Evolutionary conservation across 2,888 invertebrate genomes (phyloP), one percentile per base, ranked within the genome.

Genomic region (Rotaria sp.): DNA sequence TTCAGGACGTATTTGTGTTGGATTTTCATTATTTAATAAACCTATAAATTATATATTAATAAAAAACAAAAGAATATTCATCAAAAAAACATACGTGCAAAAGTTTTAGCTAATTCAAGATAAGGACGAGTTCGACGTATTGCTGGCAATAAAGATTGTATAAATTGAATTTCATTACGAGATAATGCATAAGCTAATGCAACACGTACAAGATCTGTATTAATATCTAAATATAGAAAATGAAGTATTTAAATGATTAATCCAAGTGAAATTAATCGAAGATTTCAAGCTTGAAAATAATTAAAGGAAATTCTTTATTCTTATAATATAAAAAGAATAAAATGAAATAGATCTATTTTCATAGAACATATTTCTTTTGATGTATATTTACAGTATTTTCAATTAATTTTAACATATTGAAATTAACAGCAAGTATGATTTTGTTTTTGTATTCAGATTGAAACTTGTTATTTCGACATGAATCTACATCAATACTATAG

Each of bases 1-100:
- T n/a, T 80, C 80, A 26, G 80, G 80, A 80, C 80, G 80, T 80
- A 80, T 80, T 35, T 67, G 67, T 35, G 67, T 2, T 67, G 35
- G 67, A 67, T 67, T 67, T 67, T 67, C 67, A 67, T 67, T 67
- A 35, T 35, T 35, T 67, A 67, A 67, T 67, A 67, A 67, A 67
- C 35, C 67, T 67, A 30, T 18, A 67, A 18, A 67, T 21, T 5
- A 35, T 2, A 35, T 3, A 24, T 8, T 21, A 15, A 18, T 55
- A 8, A 26, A 55, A 55, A 67, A 5, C 18, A 35, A 35, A 35
- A 4, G 2, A 35, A 35, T 5, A 8, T 21, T 4, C 45, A 26
- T 13, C n/a, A n/a, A n/a, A 45, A 11, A n/a, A 13, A 30, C 35
- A 8, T 67, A 80, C 80, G 80, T n/a, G 80, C 80, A n/a, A 80